These are phyloP conservation scores for Callosobruchus maculatus DNA, from an alignment of 2,888 invertebrate genomes.

Conservation along the genomic window DNA sequence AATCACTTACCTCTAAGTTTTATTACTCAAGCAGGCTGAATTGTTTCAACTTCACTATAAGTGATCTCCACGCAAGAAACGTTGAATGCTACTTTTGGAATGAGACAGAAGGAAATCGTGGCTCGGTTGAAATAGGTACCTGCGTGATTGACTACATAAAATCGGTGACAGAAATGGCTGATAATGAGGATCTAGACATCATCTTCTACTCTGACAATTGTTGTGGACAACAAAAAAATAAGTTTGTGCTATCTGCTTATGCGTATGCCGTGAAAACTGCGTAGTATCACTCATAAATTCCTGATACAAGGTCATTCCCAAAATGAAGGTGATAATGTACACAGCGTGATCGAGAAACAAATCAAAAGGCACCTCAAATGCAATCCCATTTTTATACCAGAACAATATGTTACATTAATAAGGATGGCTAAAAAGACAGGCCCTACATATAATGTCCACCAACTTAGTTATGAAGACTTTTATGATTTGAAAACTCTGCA, in stretches of 20 bases:
- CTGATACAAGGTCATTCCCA: slow-evolving; percentile 11
- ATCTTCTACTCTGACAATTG: slow-evolving; percentile 1
- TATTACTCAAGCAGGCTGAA: slow-evolving; percentile 27
- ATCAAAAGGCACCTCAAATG: slow-evolving; percentile 9
- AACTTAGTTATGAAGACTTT: not conserved
- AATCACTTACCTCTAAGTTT: slow-evolving; percentile 14
- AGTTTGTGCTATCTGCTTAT: not conserved
- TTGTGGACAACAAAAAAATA: no score
- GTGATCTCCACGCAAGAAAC: slow-evolving; percentile 14
- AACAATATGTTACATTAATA: slow-evolving; percentile 11
- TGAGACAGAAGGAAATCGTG: slow-evolving; percentile 26
- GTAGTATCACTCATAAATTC: slow-evolving; percentile 11
- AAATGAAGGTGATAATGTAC: slow-evolving; percentile 12
- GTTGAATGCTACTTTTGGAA: slow-evolving; percentile 30
- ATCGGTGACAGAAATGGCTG: not conserved
- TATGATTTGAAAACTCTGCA: no score
- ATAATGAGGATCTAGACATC: slow-evolving; percentile 3
- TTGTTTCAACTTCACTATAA: slow-evolving; percentile 29
- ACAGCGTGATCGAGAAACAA: slow-evolving; percentile 10
- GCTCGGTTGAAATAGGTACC: slow-evolving; percentile 23
- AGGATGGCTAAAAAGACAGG: slow-evolving; percentile 11
- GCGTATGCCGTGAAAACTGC: not conserved
- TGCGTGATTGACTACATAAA: slow-evolving; percentile 6
- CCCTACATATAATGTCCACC: not conserved
- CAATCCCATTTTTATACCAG: slow-evolving; percentile 10